A percentile compares a stretch with the other conserved stretches of the same genome.
Conservation (phyloP, 1,140 invertebrate genomes). For the Whitmania pigra region DNA sequence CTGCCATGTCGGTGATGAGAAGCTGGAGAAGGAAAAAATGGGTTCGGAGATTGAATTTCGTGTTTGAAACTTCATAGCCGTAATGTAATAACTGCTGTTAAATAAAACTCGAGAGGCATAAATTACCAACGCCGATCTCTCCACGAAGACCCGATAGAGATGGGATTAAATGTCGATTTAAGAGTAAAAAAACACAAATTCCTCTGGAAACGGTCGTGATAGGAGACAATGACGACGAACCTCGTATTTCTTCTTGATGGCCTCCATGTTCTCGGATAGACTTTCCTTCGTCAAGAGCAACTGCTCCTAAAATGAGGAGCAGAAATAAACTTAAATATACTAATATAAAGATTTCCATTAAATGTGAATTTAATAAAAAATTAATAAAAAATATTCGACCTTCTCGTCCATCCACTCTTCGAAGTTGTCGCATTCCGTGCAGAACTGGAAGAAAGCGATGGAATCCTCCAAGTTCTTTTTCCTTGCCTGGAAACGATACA, state of each 20-base stretch:
- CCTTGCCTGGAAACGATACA: conserved; percentile 46
- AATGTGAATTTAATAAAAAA: not conserved
- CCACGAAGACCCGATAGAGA: no score
- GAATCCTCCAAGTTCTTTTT: conserved; percentile 76
- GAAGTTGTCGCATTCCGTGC: conserved; percentile 93
- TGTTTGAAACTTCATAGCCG: not conserved
- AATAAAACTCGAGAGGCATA: no score
- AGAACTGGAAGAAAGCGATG: conserved; percentile 81
- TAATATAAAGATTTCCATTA: no score
- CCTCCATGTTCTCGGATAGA: conserved; percentile 71
- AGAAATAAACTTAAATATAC: no score
- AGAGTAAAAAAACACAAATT: conserved; percentile 16
- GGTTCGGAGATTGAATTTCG: not conserved
- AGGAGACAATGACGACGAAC: conserved; percentile 37
- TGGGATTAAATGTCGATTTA: conserved; percentile 23
- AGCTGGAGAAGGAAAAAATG: conserved; percentile 48
- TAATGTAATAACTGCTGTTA: no score
- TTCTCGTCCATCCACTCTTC: conserved; percentile 94
- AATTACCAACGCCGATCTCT: no score
- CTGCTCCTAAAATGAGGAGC: conserved; percentile 50
- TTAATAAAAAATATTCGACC: conserved; percentile 28
- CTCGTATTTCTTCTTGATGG: conserved; percentile 84
- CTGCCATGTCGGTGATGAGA: conserved; percentile 85
- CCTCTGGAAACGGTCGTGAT: not conserved
- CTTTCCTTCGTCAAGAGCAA: conserved; percentile 70